Evolutionary conservation across 23 tunicate genomes (phyloP), one percentile per base, ranked within the genome.

Genomic region (Oikopleura dioica): DNA sequence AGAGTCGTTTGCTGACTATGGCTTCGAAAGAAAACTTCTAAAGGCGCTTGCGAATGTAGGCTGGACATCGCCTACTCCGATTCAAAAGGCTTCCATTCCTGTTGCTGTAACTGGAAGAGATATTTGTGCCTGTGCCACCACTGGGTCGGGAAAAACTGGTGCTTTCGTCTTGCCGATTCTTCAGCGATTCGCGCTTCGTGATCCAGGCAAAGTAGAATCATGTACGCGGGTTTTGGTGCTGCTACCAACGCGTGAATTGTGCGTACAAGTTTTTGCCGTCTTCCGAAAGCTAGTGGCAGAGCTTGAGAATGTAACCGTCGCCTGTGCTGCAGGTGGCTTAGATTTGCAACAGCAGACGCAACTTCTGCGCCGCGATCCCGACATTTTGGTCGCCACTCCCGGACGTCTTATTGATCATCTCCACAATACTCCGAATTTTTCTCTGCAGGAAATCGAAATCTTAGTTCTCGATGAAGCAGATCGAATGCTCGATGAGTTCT

Each of bases 91-190:
- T 23, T 83, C 87, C 0, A 91, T 91, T 0, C 94, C 97, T 24
- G 81, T 91, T 31, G 92, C 82, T 34, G 59, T 91, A 80, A 76
- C 80, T 31, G 97, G 97, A 24, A 77, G 91, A 78, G 97, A 91
- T 59, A 77, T 91, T 37, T 80, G 95, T 75, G 97, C 87, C 29
- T 91, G 97, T 76, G 97, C 97, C 78, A 91, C 97, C 2, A 91
- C 97, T 12, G 97, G 97, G 37, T 84, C 97, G 1, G 97, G 92
- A 1, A 91, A 91, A 80, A 85, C 97, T 5, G 97, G 92, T 36
- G 97, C 97, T 24, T 91, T 91, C 76, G 82, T 91, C 87, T 79
- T 91, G 37, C 97, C 97, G 35, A 84, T 86, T 23, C 37, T 91
- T 38, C 92, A 91, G 78, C 44, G 97, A 37, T 69, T 91, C 16